phyloP scores from a whole-genome alignment of 1,140 invertebrate genomes.

The Tetragonula clypearis region DNA sequence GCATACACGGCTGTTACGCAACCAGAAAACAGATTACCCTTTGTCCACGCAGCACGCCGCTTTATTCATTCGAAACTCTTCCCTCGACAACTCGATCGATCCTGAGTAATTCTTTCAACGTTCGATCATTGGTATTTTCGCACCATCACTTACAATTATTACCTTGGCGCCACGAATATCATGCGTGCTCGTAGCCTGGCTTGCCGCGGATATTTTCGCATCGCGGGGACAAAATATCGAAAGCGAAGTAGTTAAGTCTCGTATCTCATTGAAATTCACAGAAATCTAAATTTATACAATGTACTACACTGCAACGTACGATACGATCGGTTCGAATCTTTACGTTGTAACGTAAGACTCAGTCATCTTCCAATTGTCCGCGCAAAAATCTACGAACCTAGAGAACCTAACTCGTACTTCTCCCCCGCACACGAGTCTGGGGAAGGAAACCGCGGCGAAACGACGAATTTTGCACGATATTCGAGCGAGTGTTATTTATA shows the following conservation, averaged over 20 bases:
- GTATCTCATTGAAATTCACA: too few species aligned
- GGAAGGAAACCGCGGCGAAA: too few species aligned
- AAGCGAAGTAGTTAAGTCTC: neutral
- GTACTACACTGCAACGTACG: too few species aligned
- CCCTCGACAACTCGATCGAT: neutral
- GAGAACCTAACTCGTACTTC: neutral
- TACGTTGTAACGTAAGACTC: too few species aligned
- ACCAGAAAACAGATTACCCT: constrained; percentile 26
- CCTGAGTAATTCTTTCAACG: neutral
- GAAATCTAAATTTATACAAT: too few species aligned
- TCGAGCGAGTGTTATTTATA: neutral
- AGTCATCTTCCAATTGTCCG: too few species aligned
- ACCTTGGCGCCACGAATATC: neutral
- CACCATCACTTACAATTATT: neutral
- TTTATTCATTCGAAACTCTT: neutral
- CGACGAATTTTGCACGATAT: neutral
- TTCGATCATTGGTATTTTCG: neutral
- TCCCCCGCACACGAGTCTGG: neutral
- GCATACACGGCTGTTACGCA: constrained; percentile 27
- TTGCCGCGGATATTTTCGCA: neutral
- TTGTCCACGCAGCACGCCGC: neutral
- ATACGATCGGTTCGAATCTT: too few species aligned
- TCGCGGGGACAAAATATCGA: neutral
- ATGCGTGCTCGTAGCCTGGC: neutral
- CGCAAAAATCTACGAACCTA: neutral